Evolutionary conservation across 2,888 invertebrate genomes (phyloP).

Genomic region (Athetis lepigone): DNA sequence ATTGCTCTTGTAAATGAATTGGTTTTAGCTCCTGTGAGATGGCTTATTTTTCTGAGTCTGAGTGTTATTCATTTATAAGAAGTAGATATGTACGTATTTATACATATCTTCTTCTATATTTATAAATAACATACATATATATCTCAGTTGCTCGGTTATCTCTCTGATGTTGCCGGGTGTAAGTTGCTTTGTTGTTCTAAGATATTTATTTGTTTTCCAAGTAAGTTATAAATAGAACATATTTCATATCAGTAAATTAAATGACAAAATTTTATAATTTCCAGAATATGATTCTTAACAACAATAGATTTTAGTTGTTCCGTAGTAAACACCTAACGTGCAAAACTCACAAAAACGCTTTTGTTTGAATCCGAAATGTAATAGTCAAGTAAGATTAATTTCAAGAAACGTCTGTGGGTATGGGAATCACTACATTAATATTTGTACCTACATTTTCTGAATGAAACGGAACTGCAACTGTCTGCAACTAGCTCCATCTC

Average conservation of each 20-base stretch:
- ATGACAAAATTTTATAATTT: no score
- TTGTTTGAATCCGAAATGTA: constrained; percentile 11
- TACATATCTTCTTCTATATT: no score
- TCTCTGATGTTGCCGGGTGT: no score
- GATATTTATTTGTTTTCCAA: no score
- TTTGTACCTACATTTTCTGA: not conserved
- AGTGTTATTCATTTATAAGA: no score
- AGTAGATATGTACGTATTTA: not conserved
- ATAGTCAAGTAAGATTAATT: constrained; percentile 8
- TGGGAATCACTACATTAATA: not conserved
- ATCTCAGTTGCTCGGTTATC: no score
- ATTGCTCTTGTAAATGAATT: not conserved
- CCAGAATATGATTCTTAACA: not conserved
- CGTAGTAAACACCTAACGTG: not conserved
- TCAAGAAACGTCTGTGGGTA: not conserved
- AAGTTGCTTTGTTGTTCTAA: no score
- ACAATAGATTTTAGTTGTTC: not conserved
- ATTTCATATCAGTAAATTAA: no score
- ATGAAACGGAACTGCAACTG: not conserved
- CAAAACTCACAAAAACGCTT: not conserved
- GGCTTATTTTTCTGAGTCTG: no score
- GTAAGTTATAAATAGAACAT: not conserved
- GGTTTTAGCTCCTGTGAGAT: not conserved
- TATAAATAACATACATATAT: no score
- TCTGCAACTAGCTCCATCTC: not conserved